phyloP scores from a whole-genome alignment of 2,113 vertebrate genomes.

The Istiophorus platypterus region DNA sequence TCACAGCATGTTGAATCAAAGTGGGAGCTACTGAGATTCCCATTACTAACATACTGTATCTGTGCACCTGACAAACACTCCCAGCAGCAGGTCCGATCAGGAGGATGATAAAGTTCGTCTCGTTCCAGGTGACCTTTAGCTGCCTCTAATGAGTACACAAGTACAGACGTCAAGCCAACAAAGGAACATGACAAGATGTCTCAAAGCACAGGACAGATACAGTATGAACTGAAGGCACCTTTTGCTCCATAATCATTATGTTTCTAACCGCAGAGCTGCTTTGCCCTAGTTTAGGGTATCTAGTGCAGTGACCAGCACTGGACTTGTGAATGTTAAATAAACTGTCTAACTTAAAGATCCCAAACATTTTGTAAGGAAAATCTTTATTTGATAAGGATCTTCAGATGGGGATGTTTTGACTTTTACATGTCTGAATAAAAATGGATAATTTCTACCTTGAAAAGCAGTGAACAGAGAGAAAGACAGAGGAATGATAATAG shows the following conservation, averaged over 20 bases:
- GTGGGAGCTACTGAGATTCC: not conserved
- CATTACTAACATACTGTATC: not conserved
- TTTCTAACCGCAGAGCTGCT: too few species aligned
- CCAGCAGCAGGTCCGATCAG: not conserved
- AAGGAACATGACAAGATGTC: slow-evolving; percentile 49
- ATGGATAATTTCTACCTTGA: not conserved
- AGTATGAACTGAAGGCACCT: slow-evolving; percentile 11
- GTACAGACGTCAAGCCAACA: slow-evolving; percentile 32
- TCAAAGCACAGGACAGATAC: slow-evolving; percentile 48
- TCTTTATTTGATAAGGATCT: not conserved
- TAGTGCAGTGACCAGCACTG: slow-evolving; percentile 13
- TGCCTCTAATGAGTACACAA: slow-evolving; percentile 62
- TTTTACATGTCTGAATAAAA: not conserved
- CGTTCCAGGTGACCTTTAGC: slow-evolving; percentile 39
- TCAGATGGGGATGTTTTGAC: not conserved
- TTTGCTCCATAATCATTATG: slow-evolving; percentile 57
- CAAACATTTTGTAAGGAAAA: too few species aligned
- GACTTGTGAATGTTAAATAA: not conserved
- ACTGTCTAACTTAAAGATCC: not conserved
- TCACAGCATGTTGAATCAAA: not conserved
- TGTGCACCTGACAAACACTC: not conserved
- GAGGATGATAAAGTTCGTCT: slow-evolving; percentile 40
- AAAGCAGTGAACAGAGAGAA: not conserved
- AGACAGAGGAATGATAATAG: not conserved
- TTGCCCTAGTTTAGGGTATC: slow-evolving; percentile 47